phyloP scores from a whole-genome alignment of 2,113 vertebrate species.

The Elephantulus edwardii region DNA sequence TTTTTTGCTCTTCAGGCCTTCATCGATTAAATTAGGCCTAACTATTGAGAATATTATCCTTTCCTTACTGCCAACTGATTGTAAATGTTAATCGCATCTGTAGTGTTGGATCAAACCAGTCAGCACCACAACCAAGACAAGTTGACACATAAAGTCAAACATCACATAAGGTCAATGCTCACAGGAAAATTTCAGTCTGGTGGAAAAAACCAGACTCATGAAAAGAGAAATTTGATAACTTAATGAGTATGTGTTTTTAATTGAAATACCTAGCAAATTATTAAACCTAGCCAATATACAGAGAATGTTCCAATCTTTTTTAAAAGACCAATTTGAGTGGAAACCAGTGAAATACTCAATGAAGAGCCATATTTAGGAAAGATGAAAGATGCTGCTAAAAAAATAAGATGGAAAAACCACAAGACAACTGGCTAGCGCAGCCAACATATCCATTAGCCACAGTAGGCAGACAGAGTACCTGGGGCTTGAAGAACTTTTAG shows the following conservation, averaged over 20 bases:
- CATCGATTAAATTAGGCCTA: not conserved
- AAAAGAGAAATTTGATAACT: not conserved
- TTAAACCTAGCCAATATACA: not conserved
- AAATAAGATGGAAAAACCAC: not conserved
- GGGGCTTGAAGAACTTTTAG: not conserved
- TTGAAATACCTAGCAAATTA: constrained; percentile 29
- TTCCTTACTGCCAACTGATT: not conserved
- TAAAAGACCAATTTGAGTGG: not conserved
- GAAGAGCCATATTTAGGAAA: not conserved
- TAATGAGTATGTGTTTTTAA: too few species aligned
- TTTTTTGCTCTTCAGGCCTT: not conserved
- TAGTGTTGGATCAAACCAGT: not conserved
- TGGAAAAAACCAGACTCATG: not conserved
- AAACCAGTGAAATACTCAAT: constrained; percentile 28
- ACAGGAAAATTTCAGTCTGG: not conserved
- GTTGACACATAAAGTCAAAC: not conserved
- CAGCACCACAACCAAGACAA: not conserved
- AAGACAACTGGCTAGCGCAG: not conserved
- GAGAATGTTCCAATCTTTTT: constrained; percentile 1
- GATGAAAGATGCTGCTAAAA: constrained; percentile 8
- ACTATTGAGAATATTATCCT: not conserved
- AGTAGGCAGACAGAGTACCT: not conserved
- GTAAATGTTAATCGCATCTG: not conserved
- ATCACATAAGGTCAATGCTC: not conserved
- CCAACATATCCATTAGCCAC: not conserved